Evolutionary conservation across 2,888 invertebrate species (phyloP).

Genomic region (Pandemis cinnamomeana): DNA sequence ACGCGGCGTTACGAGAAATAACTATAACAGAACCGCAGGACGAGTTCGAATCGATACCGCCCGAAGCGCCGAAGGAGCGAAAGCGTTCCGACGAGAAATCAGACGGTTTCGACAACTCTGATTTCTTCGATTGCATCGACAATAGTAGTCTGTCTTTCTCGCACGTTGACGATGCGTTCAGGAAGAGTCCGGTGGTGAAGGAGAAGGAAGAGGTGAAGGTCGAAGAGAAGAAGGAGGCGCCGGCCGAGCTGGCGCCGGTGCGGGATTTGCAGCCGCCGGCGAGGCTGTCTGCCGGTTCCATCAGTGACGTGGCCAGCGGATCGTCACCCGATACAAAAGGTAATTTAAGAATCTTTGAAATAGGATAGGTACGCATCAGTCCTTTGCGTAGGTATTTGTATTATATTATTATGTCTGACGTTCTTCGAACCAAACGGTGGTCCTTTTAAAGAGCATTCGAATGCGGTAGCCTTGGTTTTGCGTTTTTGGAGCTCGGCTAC

Average conservation of each 20-base stretch:
- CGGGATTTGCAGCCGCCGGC: slow-evolving; percentile 68
- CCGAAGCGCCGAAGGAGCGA: slow-evolving; percentile 77
- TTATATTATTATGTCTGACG: too few relatives aligned
- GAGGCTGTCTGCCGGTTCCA: slow-evolving; percentile 85
- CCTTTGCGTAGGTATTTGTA: too few relatives aligned
- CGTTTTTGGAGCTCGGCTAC: too few relatives aligned
- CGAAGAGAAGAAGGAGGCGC: slow-evolving; percentile 58
- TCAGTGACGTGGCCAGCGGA: slow-evolving; percentile 86
- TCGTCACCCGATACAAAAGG: slow-evolving; percentile 87
- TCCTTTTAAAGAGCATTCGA: too few relatives aligned
- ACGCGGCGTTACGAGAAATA: slow-evolving; percentile 92
- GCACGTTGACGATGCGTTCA: slow-evolving; percentile 80
- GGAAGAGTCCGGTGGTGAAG: slow-evolving; percentile 76
- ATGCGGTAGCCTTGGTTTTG: too few relatives aligned
- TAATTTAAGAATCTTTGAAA: too few relatives aligned
- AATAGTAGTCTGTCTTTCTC: slow-evolving; percentile 80
- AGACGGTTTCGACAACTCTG: slow-evolving; percentile 81
- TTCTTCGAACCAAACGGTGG: too few relatives aligned
- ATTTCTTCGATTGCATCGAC: slow-evolving; percentile 82
- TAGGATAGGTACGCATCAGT: too few relatives aligned
- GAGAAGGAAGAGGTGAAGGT: slow-evolving; percentile 69
- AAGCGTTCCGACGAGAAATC: slow-evolving; percentile 82
- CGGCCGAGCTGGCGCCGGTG: slow-evolving; percentile 56
- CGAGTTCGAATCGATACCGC: slow-evolving; percentile 79
- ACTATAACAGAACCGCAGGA: slow-evolving; percentile 87